Percentiles rank a stretch among this genome's conserved stretches.
Conservation (phyloP, 2,113 vertebrate species). For the Perognathus longimembris region DNA sequence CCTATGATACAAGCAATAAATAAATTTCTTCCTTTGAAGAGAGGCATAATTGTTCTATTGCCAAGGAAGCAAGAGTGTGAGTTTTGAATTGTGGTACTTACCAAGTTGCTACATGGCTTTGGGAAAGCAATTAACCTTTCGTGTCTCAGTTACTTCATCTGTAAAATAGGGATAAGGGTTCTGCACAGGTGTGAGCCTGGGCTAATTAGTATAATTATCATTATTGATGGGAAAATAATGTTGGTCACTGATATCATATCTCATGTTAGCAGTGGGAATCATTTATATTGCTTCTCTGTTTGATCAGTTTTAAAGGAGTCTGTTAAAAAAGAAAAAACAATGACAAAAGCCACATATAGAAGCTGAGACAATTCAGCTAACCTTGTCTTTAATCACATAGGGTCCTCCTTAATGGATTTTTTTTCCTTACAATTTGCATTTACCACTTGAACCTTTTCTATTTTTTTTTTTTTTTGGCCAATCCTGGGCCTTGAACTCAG, state of each 20-base stretch:
- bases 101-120: conserved; percentile 37
- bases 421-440: not conserved
- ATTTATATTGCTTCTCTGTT: conserved; percentile 3
- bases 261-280: not conserved
- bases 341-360: not conserved
- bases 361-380: not conserved
- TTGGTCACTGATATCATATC: conserved; percentile 42
- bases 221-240: conserved; percentile 73
- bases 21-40: conserved; percentile 43
- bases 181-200: conserved; percentile 69
- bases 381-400: not conserved
- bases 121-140: conserved; percentile 75
- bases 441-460: conserved; percentile 15
- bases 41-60: not conserved
- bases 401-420: not conserved
- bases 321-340: conserved; percentile 12
- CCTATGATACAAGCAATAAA: conserved; percentile 9
- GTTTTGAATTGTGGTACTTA: not conserved
- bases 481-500: no score
- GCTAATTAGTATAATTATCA: conserved; percentile 77
- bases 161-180: conserved; percentile 77
- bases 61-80: conserved; percentile 31
- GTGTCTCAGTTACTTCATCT: conserved; percentile 79
- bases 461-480: no score
- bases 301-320: conserved; percentile 9